A percentile compares a stretch with the other conserved stretches of the same genome.
phyloP scores from a whole-genome alignment of 2,888 invertebrate species.

The Incurvaria masculella region DNA sequence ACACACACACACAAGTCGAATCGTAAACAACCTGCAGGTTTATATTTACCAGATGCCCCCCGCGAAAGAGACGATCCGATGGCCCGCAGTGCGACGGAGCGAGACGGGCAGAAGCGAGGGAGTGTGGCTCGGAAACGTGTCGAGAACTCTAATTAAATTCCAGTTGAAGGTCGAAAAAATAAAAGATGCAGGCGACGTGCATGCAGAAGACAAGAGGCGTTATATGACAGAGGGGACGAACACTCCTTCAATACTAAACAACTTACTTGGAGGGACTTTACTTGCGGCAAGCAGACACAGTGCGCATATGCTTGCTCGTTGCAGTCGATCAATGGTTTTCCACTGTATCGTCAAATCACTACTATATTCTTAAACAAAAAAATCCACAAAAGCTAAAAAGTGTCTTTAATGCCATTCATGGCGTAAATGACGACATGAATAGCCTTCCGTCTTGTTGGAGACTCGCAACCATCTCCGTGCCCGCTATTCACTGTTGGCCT shows the following conservation, averaged over 20 bases:
- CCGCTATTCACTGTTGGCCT: too few species aligned
- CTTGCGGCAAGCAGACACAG: too few species aligned
- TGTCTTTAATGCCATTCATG: too few species aligned
- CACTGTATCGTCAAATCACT: too few species aligned
- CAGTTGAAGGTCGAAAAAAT: slow-evolving; percentile 46
- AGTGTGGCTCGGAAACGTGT: slow-evolving; percentile 43
- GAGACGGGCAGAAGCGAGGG: slow-evolving; percentile 27
- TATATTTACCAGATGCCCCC: slow-evolving; percentile 55
- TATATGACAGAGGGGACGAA: background rate
- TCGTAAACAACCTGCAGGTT: slow-evolving; percentile 51
- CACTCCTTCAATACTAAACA: background rate
- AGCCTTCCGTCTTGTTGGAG: too few species aligned
- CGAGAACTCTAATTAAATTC: slow-evolving; percentile 46
- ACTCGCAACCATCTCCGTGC: too few species aligned
- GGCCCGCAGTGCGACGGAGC: slow-evolving; percentile 30
- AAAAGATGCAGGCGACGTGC: slow-evolving; percentile 28
- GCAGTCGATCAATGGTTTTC: too few species aligned
- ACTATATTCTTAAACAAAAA: too few species aligned
- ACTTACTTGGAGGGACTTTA: too few species aligned
- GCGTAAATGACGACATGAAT: too few species aligned
- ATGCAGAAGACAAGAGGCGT: background rate
- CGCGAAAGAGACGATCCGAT: slow-evolving; percentile 42
- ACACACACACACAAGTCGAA: slow-evolving; percentile 29
- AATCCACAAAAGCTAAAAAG: too few species aligned
- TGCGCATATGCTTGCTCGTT: too few species aligned